Evolutionary conservation across 1,140 invertebrate genomes (phyloP).

Genomic region (Achatina immaculata): DNA sequence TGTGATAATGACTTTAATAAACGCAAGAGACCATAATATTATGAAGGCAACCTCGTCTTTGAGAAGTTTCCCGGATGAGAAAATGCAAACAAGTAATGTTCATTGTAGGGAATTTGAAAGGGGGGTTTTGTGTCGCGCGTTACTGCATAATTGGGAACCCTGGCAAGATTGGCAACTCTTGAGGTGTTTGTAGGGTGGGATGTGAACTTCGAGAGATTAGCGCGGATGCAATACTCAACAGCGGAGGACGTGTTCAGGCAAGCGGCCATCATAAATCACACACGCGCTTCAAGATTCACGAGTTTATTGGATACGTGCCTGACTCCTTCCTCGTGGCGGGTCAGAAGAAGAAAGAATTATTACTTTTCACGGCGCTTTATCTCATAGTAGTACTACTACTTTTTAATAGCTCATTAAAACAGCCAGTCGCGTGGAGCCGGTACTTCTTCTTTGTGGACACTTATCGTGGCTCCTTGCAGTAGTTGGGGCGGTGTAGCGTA

Average conservation of each 20-base stretch:
- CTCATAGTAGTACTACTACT: no score
- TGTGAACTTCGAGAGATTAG: background rate
- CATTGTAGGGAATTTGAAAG: background rate
- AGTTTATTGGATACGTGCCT: background rate
- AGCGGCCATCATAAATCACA: background rate
- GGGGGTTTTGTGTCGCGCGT: background rate
- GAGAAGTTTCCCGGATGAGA: background rate
- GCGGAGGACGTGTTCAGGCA: background rate
- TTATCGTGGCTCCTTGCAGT: no score
- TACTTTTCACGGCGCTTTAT: no score
- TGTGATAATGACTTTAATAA: background rate
- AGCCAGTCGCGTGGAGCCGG: no score
- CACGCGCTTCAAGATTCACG: background rate
- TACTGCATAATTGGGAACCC: background rate
- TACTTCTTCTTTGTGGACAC: no score
- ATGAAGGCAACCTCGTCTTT: background rate
- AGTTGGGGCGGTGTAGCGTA: no score
- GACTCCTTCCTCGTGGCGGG: background rate
- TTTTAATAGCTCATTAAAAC: no score
- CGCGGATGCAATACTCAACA: background rate
- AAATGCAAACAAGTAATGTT: conserved; percentile 12
- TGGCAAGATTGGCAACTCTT: background rate
- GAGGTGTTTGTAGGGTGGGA: background rate
- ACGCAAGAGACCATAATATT: background rate
- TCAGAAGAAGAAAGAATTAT: background rate